phyloP scores from a whole-genome alignment of 2,888 invertebrate genomes.

The Ferrisia virgata region DNA sequence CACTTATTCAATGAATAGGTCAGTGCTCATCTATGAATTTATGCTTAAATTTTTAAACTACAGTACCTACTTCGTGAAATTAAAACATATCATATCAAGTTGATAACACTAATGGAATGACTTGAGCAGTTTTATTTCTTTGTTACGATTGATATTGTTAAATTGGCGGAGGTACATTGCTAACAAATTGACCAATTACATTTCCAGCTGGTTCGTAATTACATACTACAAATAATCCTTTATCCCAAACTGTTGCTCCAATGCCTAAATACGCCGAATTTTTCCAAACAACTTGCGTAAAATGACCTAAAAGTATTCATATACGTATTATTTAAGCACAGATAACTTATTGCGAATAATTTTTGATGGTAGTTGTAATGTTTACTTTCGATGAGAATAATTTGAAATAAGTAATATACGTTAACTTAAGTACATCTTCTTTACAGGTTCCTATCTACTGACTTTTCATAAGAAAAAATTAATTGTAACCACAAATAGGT shows the following conservation, averaged over 20 bases:
- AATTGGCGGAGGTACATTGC: not conserved
- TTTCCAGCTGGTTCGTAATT: conserved; percentile 45
- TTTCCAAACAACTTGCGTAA: conserved; percentile 46
- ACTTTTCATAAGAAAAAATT: not conserved
- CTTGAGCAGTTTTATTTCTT: too few species aligned
- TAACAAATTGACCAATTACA: not conserved
- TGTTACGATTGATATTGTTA: not conserved
- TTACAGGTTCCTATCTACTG: too few species aligned
- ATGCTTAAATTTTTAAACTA: too few species aligned
- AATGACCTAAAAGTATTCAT: conserved; percentile 27
- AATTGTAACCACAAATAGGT: not conserved
- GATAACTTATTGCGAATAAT: not conserved
- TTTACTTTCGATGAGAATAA: too few species aligned
- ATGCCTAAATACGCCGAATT: conserved; percentile 21
- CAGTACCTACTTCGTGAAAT: too few species aligned
- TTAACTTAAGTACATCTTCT: too few species aligned
- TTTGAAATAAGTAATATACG: too few species aligned
- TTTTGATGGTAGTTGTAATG: too few species aligned
- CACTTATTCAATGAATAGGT: too few species aligned
- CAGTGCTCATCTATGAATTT: too few species aligned
- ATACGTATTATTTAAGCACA: not conserved
- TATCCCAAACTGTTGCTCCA: not conserved
- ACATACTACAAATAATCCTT: conserved; percentile 35
- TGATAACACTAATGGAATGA: not conserved
- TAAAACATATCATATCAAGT: too few species aligned